Conservation (phyloP, 1,140 invertebrate species). For the Meteorus sp. region DNA sequence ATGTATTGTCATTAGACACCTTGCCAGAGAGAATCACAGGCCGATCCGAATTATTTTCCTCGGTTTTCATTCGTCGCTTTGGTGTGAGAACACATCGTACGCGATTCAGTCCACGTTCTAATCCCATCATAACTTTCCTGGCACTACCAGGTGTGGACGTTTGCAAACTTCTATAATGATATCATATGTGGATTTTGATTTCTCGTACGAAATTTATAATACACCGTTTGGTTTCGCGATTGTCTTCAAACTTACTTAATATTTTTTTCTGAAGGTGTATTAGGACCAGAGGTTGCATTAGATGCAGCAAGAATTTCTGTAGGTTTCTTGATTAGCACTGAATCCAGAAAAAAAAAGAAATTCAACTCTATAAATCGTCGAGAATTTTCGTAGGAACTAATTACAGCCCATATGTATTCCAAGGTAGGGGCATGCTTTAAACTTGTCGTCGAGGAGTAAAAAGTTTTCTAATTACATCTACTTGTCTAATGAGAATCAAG, state of each 20-base stretch:
- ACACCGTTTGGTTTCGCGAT: too few species aligned
- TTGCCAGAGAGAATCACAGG: constrained; percentile 58
- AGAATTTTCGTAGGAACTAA: constrained; percentile 42
- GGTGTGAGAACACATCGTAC: constrained; percentile 74
- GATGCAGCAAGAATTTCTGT: constrained; percentile 34
- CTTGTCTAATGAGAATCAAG: constrained; percentile 39
- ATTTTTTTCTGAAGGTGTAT: constrained; percentile 35
- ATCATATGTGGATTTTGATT: too few species aligned
- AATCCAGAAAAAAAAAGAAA: constrained; percentile 26
- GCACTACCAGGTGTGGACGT: constrained; percentile 59
- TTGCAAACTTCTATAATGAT: constrained; percentile 38
- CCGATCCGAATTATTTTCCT: constrained; percentile 37
- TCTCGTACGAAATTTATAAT: too few species aligned
- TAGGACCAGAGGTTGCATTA: constrained; percentile 20
- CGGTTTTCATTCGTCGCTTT: constrained; percentile 56
- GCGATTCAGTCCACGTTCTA: constrained; percentile 71
- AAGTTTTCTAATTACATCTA: constrained; percentile 43
- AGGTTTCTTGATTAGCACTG: constrained; percentile 44
- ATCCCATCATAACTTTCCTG: constrained; percentile 67
- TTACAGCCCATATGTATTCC: constrained; percentile 36
- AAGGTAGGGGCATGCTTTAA: constrained; percentile 28
- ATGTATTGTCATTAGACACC: constrained; percentile 39
- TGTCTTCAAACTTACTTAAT: constrained; percentile 5
- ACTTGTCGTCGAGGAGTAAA: constrained; percentile 41
- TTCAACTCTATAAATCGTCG: constrained; percentile 17